Evolutionary conservation across 2,113 vertebrate genomes (phyloP).

Genomic region (Bucco capensis): DNA sequence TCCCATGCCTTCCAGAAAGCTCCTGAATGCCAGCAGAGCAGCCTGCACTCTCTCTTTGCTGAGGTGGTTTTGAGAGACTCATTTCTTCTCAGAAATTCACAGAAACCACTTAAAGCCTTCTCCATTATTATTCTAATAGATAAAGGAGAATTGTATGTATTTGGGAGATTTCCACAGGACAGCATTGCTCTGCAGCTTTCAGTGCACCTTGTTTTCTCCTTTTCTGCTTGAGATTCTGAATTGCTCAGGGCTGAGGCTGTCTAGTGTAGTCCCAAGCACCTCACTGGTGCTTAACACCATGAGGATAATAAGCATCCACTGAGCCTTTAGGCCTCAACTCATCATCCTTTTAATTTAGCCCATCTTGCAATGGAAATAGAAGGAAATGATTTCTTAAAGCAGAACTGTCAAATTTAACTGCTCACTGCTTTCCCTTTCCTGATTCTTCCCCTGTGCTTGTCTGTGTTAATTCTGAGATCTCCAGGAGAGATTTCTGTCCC

Average conservation of each 20-base stretch:
- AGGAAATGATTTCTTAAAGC: not conserved
- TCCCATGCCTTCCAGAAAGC: not conserved
- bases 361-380: not conserved
- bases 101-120: not conserved
- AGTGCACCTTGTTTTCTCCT: not conserved
- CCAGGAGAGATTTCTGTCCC: not conserved
- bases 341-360: not conserved
- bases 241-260: not conserved
- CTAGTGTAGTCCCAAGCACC: not conserved
- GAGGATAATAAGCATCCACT: not conserved
- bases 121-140: not conserved
- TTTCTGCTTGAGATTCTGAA: not conserved
- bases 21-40: not conserved
- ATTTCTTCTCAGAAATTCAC: not conserved
- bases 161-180: not conserved
- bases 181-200: not conserved
- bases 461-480: not conserved
- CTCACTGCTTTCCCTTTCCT: not conserved
- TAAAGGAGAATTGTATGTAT: not conserved
- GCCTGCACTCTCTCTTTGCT: not conserved
- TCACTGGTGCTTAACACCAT: not conserved
- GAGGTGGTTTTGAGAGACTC: not conserved
- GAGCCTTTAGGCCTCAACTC: not conserved
- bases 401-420: not conserved
- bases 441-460: not conserved